Base-by-base conservation (phyloP, 2,113 vertebrate genomes). In the Paramormyrops kingsleyae region DNA sequence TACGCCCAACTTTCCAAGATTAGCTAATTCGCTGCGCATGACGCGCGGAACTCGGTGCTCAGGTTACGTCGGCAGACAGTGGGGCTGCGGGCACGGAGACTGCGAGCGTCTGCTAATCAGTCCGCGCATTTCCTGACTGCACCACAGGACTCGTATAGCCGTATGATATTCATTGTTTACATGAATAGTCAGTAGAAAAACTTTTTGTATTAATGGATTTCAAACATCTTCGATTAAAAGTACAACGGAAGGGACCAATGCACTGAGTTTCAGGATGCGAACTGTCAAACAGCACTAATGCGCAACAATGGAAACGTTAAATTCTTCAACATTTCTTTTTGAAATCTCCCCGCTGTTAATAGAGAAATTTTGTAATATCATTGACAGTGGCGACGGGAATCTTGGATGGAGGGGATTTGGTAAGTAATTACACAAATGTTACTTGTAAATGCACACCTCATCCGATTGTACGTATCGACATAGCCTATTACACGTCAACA, bases 351-450 rank as follows among this genome's bases (percentile, higher is more conserved):
- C 96, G 0, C 1, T 49, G 21, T 83, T 95, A 24, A 93, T 97
- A 52, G 94, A 95, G 56, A 85, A 87, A 2, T 92, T 97, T 10
- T 96, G 96, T 90, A 85, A 91, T 0, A 90, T 97, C 17, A 94
- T 97, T 92, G 96, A 97, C 93, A 93, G 94, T 90, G 94, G 95
- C 7, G 93, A 94, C 5, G 96, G 95, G 46, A 91, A 89, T 13
- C 91, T 96, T 5, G 96, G 96, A 50, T 97, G 96, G 96, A 94
- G 94, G 24, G 94, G 92, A 84, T 94, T 97, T 9, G 96, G 96
- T 97, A 94, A 96, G 95, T 90, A 62, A 13, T 44, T 87, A 87
- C 27, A 52, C 85, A 35, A 17, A 52, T 31, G 27, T 53, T 52
- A 9, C 42, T 86, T 52, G 21, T 52, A 86, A 27, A 50, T 86